These are phyloP conservation scores for Steinernema khuongi DNA, from an alignment of 1,140 invertebrate genomes.

Conservation along the genomic window DNA sequence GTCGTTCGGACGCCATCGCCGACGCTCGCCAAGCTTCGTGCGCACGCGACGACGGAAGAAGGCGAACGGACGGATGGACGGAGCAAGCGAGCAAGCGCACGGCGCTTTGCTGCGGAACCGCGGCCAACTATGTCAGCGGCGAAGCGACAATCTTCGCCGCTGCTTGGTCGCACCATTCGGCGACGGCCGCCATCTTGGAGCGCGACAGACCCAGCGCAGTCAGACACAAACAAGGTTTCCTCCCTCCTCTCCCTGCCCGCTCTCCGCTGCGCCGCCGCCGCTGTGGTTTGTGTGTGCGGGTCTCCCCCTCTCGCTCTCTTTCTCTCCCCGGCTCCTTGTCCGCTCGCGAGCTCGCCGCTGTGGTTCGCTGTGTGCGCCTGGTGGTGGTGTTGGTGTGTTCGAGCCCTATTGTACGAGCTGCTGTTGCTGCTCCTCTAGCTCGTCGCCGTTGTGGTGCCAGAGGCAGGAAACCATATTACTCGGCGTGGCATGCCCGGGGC, in stretches of 20 bases:
- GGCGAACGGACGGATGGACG: background rate
- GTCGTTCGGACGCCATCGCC: background rate
- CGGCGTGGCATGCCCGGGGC: background rate
- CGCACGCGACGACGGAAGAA: background rate
- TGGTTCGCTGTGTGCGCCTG: background rate
- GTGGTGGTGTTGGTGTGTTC: constrained; percentile 13
- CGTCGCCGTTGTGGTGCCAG: background rate
- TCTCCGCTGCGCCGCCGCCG: background rate
- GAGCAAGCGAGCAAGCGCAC: background rate
- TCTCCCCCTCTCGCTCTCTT: constrained; percentile 13
- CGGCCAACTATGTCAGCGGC: background rate
- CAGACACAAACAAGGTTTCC: constrained; percentile 22
- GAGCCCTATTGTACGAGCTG: constrained; percentile 16
- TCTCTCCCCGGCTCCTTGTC: constrained; percentile 12
- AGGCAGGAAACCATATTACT: constrained; percentile 4
- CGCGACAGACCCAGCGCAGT: constrained; percentile 22
- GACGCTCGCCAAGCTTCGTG: constrained; percentile 1
- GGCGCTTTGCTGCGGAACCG: constrained; percentile 9
- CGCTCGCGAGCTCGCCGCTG: constrained; percentile 17
- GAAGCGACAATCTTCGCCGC: constrained; percentile 15
- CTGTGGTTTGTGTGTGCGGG: background rate
- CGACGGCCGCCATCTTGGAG: constrained; percentile 22
- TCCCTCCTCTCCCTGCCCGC: background rate
- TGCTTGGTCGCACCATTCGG: constrained; percentile 19
- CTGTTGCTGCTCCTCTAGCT: constrained; percentile 8